Percentiles rank a stretch among this genome's conserved stretches.
Evolutionary conservation across 2,113 vertebrate genomes (phyloP).

Genomic region (Pithys albifrons): DNA sequence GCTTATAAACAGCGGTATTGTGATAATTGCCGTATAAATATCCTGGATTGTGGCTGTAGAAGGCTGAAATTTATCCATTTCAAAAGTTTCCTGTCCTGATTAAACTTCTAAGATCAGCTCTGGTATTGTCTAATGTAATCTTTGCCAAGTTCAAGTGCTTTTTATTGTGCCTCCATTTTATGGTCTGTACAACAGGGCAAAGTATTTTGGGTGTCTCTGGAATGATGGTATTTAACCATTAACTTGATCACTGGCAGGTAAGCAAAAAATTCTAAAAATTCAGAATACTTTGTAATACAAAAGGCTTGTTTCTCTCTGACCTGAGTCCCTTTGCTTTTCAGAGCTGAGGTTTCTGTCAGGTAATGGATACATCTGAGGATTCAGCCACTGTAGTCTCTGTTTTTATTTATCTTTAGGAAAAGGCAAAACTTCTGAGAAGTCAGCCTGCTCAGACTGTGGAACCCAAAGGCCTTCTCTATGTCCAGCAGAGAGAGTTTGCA

Average conservation of each 20-base stretch:
- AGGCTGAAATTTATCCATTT: background rate
- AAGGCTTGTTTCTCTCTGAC: background rate
- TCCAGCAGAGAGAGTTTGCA: slow-evolving; percentile 95
- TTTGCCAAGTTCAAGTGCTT: background rate
- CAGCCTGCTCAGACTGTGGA: slow-evolving; percentile 82
- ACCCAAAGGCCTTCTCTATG: slow-evolving; percentile 88
- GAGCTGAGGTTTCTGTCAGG: background rate
- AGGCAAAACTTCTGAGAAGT: slow-evolving; percentile 83
- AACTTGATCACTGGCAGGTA: background rate
- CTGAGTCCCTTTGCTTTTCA: slow-evolving; percentile 24
- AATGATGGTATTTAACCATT: background rate
- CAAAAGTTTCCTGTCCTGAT: background rate
- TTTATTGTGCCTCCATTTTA: background rate
- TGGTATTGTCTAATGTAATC: background rate
- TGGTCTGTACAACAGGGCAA: background rate
- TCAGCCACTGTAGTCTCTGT: slow-evolving; percentile 58
- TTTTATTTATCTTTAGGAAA: slow-evolving; percentile 81
- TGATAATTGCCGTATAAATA: background rate
- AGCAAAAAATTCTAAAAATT: background rate
- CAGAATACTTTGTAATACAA: background rate
- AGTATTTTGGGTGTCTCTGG: background rate
- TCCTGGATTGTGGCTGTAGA: background rate
- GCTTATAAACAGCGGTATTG: background rate
- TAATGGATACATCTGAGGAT: slow-evolving; percentile 36
- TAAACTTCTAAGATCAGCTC: background rate